Conservation (phyloP, 2,888 invertebrate genomes). For the Sisyra nigra region DNA sequence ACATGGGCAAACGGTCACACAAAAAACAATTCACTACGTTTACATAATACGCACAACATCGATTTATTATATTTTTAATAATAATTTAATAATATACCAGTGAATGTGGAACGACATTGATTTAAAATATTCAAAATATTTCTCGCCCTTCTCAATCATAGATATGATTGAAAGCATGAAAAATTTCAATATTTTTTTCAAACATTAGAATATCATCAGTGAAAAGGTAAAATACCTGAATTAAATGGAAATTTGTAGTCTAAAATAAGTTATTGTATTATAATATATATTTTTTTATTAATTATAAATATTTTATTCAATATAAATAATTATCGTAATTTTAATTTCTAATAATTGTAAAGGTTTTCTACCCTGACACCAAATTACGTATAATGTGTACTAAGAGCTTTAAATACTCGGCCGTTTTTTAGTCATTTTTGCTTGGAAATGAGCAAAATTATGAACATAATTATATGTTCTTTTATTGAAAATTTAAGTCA, state of each 20-base stretch:
- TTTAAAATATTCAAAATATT: conserved; percentile 2
- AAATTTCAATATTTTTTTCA: background rate
- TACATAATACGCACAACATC: conserved; percentile 18
- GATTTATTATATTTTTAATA: conserved; percentile 16
- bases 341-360: conserved; percentile 20
- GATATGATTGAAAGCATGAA: too few relatives aligned
- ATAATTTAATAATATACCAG: conserved; percentile 23
- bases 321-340: conserved; percentile 12
- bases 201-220: conserved; percentile 1
- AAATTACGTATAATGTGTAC: conserved; percentile 75
- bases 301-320: conserved; percentile 12
- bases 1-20: background rate
- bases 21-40: conserved; percentile 6
- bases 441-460: too few relatives aligned
- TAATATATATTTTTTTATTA: conserved; percentile 16
- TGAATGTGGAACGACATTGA: conserved; percentile 19
- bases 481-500: conserved; percentile 10
- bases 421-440: conserved; percentile 20
- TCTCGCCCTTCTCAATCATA: background rate
- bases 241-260: background rate
- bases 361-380: conserved; percentile 62
- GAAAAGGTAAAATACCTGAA: conserved; percentile 8
- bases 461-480: conserved; percentile 11
- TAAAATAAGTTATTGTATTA: conserved; percentile 1
- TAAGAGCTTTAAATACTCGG: conserved; percentile 38